Base-by-base conservation (phyloP, 2,113 vertebrate species). In the Onychorhynchus coronatus region DNA sequence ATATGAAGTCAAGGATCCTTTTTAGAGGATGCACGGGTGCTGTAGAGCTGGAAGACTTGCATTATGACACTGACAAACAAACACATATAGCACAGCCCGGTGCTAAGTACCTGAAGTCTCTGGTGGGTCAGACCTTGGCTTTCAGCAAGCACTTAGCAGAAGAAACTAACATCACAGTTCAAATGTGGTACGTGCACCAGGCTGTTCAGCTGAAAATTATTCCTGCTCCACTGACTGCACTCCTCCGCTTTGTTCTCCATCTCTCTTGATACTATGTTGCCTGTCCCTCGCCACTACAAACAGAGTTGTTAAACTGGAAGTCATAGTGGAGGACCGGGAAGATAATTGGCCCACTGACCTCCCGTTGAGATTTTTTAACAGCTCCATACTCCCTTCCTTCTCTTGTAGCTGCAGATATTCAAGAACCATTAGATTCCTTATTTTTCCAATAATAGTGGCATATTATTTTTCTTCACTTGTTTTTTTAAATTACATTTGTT, bases 141-240 rank as follows among this genome's bases (percentile, higher is more conserved):
- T 63, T 82, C 42, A 63, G 37, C 61, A 61, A 79, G 44, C 41
- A 19, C 24, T 80, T 35, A 41, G 62, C 41, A 66, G 63, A 72
- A 74, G 28, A 67, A 88, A 72, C 37, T 42, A 56, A 27, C 0
- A 14, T 42, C 25, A 55, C 1, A 3, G 47, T 42, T 42, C 37
- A 77, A 61, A 61, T 0, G 1, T 14, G 8, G 9, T 39, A n/a
- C 3, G 8, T n/a, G n/a, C n/a, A 46, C 25, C 33, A 37, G 22
- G 15, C 53, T 50, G 24, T 33, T 56, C 49, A 47, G 67, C 5
- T 42, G 53, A 53, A 77, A 50, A 47, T 25, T 28, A 24, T 9
- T 23, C 16, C n/a, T 63, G 35, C 41, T 55, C 20, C 8, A 11
- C 31, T 16, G 14, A 61, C 17, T 31, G 7, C 0, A 0, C 16